Evolutionary conservation across 2,888 invertebrate genomes (phyloP), one percentile per base, ranked within the genome.

Genomic region (Rhamnusium bicolor): DNA sequence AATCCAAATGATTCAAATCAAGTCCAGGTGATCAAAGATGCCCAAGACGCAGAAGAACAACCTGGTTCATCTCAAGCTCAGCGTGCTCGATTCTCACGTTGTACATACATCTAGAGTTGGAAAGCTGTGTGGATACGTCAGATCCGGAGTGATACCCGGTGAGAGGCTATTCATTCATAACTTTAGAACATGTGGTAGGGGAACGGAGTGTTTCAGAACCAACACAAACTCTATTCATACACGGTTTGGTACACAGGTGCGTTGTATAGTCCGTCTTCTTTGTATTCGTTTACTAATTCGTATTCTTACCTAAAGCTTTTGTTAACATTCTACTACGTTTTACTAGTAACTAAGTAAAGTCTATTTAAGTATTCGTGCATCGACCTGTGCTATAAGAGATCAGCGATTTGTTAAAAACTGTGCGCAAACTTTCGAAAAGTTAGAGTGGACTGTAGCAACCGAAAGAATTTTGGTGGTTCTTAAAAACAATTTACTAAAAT

Each of bases 141-240:
- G 77, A 77, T 80, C 80, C 80, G 80, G 74, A 70, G 66, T 73
- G 72, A 74, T 73, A 83, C 87, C 88, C 81, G 86, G 80, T 77
- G 76, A 78, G 87, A 88, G 87, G 83, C 86, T 88, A 88, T 90
- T 90, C 90, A 90, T 90, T 90, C 90, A 90, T 90, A 89, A 89
- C 85, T 82, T 81, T 77, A 74, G 75, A 80, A 80, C 76, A 74
- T 71, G 78, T 81, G 83, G 83, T 83, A 84, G 85, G 83, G 84
- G 80, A 80, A 81, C 83, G 75, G 75, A 75, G 79, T 81, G 82
- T 82, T 65, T 81, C 77, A 76, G 77, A 76, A 72, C 76, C 72
- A 73, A 70, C 75, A 69, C 75, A 63, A 65, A 72, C 73, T 73
- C 74, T 76, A 77, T 77, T 77, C 77, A 77, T 73, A 71, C 73